Conservation (phyloP, 2,797 vertebrate genomes). For the Calcarius lapponicus region DNA sequence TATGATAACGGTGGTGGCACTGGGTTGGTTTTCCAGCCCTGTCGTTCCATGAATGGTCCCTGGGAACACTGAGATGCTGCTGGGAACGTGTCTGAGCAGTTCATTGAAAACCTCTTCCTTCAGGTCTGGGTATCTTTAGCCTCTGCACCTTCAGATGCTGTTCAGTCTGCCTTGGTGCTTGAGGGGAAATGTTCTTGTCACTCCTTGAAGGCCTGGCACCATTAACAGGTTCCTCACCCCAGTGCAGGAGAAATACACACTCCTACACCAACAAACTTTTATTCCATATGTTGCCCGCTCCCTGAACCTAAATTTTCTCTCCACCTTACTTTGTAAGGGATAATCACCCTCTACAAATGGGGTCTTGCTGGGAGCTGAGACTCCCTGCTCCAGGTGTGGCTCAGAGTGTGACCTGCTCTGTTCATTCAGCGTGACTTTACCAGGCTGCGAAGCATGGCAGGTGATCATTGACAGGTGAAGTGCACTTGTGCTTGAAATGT, state of each 20-base stretch:
- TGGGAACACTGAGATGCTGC: not conserved
- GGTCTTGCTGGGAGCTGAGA: rapidly evolving
- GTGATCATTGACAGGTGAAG: too few relatives aligned
- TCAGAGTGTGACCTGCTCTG: not conserved
- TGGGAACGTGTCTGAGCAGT: not conserved
- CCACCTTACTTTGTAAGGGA: rapidly evolving
- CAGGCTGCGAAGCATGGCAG: rapidly evolving
- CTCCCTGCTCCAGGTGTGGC: not conserved
- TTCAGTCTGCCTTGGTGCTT: not conserved
- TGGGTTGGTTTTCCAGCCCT: not conserved
- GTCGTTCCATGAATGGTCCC: not conserved
- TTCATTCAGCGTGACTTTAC: too few relatives aligned
- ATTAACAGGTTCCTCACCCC: not conserved
- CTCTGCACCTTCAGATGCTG: not conserved
- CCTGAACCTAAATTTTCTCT: not conserved
- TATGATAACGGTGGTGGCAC: not conserved
- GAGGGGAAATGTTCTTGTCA: not conserved
- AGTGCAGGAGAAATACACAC: rapidly evolving
- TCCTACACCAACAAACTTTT: not conserved
- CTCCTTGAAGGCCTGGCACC: not conserved
- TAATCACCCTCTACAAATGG: not conserved
- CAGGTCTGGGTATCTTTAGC: not conserved
- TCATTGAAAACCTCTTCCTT: not conserved
- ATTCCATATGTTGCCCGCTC: rapidly evolving
- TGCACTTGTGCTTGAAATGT: not conserved